Conservation (phyloP, 2,888 invertebrate genomes). For the Habrosyne pyritoides region DNA sequence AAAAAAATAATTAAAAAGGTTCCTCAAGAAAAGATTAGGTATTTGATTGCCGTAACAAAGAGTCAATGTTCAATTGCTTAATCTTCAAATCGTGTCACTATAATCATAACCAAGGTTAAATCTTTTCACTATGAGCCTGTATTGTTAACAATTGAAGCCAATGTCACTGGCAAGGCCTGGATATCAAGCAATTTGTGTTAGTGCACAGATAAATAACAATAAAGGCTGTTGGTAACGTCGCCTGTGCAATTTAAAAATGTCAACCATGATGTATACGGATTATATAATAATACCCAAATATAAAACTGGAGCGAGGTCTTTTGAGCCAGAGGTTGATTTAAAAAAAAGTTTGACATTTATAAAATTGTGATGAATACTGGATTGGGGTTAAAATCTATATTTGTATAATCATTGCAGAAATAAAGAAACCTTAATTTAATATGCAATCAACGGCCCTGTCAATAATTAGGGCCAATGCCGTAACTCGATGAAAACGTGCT, state of each 20-base stretch:
- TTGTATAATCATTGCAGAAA: not conserved
- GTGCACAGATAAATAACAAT: constrained; percentile 3
- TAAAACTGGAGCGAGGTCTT: constrained; percentile 4
- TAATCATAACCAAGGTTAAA: constrained; percentile 42
- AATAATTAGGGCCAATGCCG: constrained; percentile 3
- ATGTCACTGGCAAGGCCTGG: constrained; percentile 52
- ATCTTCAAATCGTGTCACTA: constrained; percentile 36
- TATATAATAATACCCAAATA: constrained; percentile 10
- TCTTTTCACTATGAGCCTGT: constrained; percentile 36
- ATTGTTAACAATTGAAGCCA: constrained; percentile 50
- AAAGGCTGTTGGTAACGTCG: not conserved
- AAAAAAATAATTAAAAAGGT: not conserved
- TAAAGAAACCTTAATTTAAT: not conserved
- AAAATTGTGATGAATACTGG: not conserved
- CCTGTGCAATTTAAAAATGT: constrained; percentile 8
- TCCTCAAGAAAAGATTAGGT: not conserved
- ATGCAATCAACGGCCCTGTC: constrained; percentile 3
- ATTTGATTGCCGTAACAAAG: constrained; percentile 2
- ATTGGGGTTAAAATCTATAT: not conserved
- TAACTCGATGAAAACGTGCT: not conserved
- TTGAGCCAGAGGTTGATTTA: not conserved
- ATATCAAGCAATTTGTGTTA: constrained; percentile 25
- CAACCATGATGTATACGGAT: constrained; percentile 15
- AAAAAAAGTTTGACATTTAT: not conserved
- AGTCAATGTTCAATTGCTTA: constrained; percentile 40